These are phyloP conservation scores for Orius insidiosus DNA, from an alignment of 1,140 invertebrate species.

Conservation along the genomic window DNA sequence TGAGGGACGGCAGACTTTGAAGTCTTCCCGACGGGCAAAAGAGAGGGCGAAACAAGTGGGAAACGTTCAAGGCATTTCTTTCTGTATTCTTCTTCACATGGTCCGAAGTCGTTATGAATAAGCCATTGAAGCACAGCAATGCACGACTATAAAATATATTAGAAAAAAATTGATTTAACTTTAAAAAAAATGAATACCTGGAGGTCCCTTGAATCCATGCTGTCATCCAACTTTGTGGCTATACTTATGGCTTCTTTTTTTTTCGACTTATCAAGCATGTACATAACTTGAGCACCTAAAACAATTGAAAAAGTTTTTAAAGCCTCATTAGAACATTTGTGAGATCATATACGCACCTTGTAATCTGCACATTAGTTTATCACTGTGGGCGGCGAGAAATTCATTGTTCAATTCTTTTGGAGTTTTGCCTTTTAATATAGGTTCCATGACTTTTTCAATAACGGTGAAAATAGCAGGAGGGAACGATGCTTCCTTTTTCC, in stretches of 20 bases:
- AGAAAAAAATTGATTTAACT: not conserved
- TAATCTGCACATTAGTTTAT: constrained; percentile 29
- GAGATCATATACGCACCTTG: not conserved
- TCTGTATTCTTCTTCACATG: constrained; percentile 50
- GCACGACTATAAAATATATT: constrained; percentile 41
- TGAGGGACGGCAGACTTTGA: too few relatives aligned
- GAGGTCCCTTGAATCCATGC: constrained; percentile 36
- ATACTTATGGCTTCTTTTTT: constrained; percentile 41
- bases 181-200: constrained; percentile 26
- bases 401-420: constrained; percentile 49
- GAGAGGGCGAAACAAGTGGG: constrained; percentile 52
- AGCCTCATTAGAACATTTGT: not conserved
- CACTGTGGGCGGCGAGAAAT: constrained; percentile 40
- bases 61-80: constrained; percentile 52
- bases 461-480: constrained; percentile 51
- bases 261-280: constrained; percentile 39
- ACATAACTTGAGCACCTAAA: constrained; percentile 44
- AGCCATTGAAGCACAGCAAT: constrained; percentile 57
- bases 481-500: constrained; percentile 25
- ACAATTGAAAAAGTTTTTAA: not conserved
- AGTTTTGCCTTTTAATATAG: constrained; percentile 41
- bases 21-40: not conserved
- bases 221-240: constrained; percentile 38
- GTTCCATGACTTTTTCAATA: constrained; percentile 49
- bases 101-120: constrained; percentile 58